A percentile compares a stretch with the other conserved stretches of the same genome.
Conservation (phyloP, 2,113 vertebrate genomes). For the Daboia siamensis region DNA sequence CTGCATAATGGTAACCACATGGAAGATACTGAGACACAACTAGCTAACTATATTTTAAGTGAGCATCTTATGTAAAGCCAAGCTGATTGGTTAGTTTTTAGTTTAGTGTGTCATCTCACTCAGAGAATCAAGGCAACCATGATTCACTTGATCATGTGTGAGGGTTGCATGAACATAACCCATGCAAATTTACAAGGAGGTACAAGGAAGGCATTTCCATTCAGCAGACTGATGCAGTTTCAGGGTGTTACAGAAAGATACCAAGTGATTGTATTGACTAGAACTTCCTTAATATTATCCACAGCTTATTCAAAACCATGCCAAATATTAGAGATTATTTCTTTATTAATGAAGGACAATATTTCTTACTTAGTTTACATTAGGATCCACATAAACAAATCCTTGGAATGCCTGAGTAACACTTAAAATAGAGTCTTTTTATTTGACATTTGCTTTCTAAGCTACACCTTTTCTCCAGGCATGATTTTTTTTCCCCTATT, state of each 20-base stretch:
- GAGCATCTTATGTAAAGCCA: not conserved
- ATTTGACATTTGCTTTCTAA: constrained; percentile 20
- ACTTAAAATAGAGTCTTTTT: not conserved
- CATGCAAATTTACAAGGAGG: not conserved
- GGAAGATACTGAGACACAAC: not conserved
- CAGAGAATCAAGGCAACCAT: not conserved
- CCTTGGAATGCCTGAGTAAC: not conserved
- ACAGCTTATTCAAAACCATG: not conserved
- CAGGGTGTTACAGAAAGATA: not conserved
- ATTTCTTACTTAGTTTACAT: not conserved
- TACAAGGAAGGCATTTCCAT: not conserved
- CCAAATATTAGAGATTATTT: not conserved
- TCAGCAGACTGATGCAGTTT: not conserved
- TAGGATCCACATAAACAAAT: constrained; percentile 4
- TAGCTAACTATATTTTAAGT: not conserved
- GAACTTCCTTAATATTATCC: constrained; percentile 1
- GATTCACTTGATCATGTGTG: not conserved
- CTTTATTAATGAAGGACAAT: not conserved
- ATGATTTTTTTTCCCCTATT: constrained; percentile 29
- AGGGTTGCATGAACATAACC: not conserved
- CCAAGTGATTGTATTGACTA: not conserved
- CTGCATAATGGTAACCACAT: not conserved
- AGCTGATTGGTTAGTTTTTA: not conserved
- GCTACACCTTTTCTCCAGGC: constrained; percentile 16
- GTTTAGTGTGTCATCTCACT: not conserved